These are phyloP conservation scores for Cochlearius cochlearius DNA, from an alignment of 2,113 vertebrate genomes.

Conservation along the genomic window DNA sequence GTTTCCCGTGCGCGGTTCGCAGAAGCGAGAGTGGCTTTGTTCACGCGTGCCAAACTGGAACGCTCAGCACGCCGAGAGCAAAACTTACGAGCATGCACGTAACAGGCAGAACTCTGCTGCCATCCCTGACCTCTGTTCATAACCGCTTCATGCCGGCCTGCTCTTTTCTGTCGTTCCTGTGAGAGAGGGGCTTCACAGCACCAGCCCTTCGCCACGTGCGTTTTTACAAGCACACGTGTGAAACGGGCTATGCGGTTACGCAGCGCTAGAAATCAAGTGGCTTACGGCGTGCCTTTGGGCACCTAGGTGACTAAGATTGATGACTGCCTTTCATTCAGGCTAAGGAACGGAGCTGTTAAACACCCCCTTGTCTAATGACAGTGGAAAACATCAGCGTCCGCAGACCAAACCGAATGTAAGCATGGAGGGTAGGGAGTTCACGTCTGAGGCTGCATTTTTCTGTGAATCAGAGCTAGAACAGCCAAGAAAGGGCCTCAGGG, in stretches of 20 bases:
- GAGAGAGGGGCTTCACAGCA: rapidly evolving
- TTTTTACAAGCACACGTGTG: rapidly evolving
- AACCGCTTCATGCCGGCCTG: rapidly evolving
- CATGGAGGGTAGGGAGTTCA: rapidly evolving
- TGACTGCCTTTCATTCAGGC: not conserved
- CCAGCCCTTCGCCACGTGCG: rapidly evolving
- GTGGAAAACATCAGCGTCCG: not conserved
- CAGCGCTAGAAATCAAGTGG: not conserved
- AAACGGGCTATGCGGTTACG: rapidly evolving
- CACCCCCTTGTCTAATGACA: not conserved
- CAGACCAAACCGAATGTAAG: not conserved
- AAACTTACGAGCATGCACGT: rapidly evolving
- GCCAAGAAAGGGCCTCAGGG: not conserved
- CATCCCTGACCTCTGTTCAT: rapidly evolving
- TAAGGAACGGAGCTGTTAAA: not conserved
- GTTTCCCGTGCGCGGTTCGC: not conserved
- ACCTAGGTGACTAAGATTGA: rapidly evolving
- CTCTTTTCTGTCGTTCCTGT: rapidly evolving
- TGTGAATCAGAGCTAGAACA: not conserved
- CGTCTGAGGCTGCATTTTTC: not conserved
- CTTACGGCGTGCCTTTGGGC: rapidly evolving
- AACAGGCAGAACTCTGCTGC: rapidly evolving
- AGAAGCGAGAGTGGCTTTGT: not conserved
- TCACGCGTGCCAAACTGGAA: rapidly evolving
- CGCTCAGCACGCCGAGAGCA: rapidly evolving